phyloP scores from a whole-genome alignment of 2,888 invertebrate genomes.

The Hypsopygia costalis region DNA sequence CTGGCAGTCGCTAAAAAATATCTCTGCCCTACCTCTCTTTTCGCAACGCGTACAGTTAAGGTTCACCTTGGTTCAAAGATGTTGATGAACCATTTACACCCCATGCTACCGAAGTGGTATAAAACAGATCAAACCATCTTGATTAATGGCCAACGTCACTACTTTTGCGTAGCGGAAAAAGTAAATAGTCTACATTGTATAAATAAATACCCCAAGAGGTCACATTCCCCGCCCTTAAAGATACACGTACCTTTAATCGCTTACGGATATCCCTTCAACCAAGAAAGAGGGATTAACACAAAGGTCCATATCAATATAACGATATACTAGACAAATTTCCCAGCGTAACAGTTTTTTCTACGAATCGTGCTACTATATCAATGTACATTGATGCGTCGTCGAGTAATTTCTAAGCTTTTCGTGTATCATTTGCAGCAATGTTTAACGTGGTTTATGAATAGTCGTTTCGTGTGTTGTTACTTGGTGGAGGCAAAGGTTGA shows the following conservation, averaged over 20 bases:
- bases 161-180: background rate
- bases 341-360: background rate
- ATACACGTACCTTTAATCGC: slow-evolving; percentile 12
- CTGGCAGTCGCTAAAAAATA: no score
- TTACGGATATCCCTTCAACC: slow-evolving; percentile 16
- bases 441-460: background rate
- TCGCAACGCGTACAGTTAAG: no score
- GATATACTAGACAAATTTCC: slow-evolving; percentile 11
- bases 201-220: background rate
- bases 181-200: background rate
- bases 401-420: background rate
- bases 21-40: no score
- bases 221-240: background rate
- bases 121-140: no score
- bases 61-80: no score
- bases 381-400: background rate
- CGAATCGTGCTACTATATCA: background rate
- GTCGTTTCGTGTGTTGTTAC: background rate
- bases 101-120: no score
- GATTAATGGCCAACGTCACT: background rate
- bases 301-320: slow-evolving; percentile 10
- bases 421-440: background rate
- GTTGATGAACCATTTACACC: no score
- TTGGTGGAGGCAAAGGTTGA: slow-evolving; percentile 3
- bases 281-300: slow-evolving; percentile 16